Base-by-base conservation (phyloP, 2,888 invertebrate species). In the Standfussiana lucernea region DNA sequence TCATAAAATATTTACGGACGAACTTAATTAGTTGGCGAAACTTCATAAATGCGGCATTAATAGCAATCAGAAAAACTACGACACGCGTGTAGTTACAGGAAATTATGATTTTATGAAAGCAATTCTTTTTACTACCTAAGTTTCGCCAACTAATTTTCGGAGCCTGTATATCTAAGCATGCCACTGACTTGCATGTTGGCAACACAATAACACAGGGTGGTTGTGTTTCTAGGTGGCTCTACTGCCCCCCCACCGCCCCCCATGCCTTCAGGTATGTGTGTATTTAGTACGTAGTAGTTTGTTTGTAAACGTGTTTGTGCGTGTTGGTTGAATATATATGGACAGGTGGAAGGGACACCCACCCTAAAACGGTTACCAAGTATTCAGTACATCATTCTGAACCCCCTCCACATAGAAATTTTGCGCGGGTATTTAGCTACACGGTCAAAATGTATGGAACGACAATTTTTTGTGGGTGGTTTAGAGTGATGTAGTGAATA, bases 191-290 rank as follows among this genome's bases (percentile, higher is more conserved):
- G 86, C 89, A 88, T 89, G 91, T 80, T 74, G 0, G n/a, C n/a
- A 72, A 53, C 68, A 76, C 68, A 87, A 82, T 89, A 87, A 83
- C 85, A 75, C 88, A 86, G 83, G 84, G 50, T 87, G 88, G 86
- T 90, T 90, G 80, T 87, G 75, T 80, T 91, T 89, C 75, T 91
- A 92, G 75, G 24, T 66, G 45, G 3, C 1, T 45, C 28, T 3
- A 35, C 42, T 2, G 53, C 56, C 13, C 75, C 77, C 6, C 66
- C 75, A 37, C 66, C 77, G 13, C 69, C 77, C 18, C 77, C 61
- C 2, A 61, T 77, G 66, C 77, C 77, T 1, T 13, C 75, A 76
- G 77, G 77, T 76, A 77, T 76, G 73, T 73, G 32, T 56, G 37
- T 80, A 71, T 28, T 32, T 68, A 18, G 18, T n/a, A 45, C n/a